Conservation (phyloP, 2,797 vertebrate genomes). For the Sebastiscus albofasciatus region DNA sequence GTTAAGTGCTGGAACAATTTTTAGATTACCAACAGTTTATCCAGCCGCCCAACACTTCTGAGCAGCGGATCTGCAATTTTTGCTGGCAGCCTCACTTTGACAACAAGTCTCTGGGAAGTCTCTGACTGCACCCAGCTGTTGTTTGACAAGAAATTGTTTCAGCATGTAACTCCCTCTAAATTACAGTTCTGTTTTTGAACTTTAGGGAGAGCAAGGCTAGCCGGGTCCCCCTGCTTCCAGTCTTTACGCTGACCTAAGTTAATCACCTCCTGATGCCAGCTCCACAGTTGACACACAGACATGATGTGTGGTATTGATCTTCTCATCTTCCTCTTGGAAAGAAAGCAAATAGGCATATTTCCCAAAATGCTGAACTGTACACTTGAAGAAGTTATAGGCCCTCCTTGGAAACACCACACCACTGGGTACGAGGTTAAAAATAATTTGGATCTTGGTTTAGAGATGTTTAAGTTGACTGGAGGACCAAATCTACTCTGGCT, state of each 20-base stretch:
- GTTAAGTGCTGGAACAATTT: background rate
- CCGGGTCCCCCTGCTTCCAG: background rate
- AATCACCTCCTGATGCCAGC: background rate
- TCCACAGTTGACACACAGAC: background rate
- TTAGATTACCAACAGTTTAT: background rate
- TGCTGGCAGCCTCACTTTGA: background rate
- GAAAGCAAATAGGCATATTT: background rate
- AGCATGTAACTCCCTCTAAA: background rate
- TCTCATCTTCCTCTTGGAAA: background rate
- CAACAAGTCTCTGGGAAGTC: background rate
- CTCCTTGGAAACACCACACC: background rate
- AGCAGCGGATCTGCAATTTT: background rate
- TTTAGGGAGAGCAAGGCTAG: background rate
- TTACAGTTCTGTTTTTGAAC: background rate
- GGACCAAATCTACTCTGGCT: background rate
- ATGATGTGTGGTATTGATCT: background rate
- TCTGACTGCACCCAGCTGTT: background rate
- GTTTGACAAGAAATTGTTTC: background rate
- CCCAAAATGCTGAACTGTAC: background rate
- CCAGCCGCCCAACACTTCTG: background rate
- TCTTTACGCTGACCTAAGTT: background rate
- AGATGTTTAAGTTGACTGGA: background rate
- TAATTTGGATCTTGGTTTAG: background rate
- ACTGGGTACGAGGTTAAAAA: background rate
- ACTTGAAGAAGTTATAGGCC: background rate